A percentile compares a stretch with the other conserved stretches of the same genome.
Evolutionary conservation across 2,797 vertebrate genomes (phyloP).

Genomic region (Chiloscyllium punctatum): DNA sequence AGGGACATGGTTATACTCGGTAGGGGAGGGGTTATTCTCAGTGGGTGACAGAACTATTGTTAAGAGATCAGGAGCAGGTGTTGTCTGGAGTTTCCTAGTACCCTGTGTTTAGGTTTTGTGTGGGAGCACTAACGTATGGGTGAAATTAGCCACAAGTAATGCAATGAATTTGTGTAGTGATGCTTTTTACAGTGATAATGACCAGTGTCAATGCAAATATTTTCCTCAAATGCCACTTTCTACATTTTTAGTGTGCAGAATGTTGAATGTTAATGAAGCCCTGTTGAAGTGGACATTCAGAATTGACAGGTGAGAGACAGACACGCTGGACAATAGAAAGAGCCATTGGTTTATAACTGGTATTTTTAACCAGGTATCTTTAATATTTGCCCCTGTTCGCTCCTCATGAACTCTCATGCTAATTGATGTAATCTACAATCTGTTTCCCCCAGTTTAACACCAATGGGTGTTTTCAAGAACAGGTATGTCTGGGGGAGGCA

Average conservation of each 20-base stretch:
- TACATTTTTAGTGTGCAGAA: not conserved
- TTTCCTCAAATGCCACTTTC: not conserved
- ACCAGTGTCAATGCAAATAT: not conserved
- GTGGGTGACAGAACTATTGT: not conserved
- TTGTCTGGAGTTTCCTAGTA: not conserved
- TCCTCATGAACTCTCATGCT: not conserved
- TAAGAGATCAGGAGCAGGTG: not conserved
- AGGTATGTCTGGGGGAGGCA: not conserved
- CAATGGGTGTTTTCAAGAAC: not conserved
- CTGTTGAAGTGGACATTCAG: not conserved
- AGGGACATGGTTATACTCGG: too few relatives aligned
- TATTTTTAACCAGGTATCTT: not conserved
- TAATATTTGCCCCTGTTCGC: not conserved
- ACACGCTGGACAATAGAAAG: not conserved
- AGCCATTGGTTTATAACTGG: not conserved
- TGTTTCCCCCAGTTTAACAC: not conserved
- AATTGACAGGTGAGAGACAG: not conserved
- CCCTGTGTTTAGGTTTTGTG: not conserved
- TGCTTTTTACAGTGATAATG: not conserved
- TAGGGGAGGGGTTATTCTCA: not conserved
- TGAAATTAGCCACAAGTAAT: not conserved
- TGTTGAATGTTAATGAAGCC: not conserved
- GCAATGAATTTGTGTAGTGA: not conserved
- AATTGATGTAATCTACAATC: not conserved
- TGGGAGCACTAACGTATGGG: not conserved